A percentile compares a stretch with the other conserved stretches of the same genome.
Evolutionary conservation across 2,113 vertebrate species (phyloP).

Genomic region (Semicossyphus pulcher): DNA sequence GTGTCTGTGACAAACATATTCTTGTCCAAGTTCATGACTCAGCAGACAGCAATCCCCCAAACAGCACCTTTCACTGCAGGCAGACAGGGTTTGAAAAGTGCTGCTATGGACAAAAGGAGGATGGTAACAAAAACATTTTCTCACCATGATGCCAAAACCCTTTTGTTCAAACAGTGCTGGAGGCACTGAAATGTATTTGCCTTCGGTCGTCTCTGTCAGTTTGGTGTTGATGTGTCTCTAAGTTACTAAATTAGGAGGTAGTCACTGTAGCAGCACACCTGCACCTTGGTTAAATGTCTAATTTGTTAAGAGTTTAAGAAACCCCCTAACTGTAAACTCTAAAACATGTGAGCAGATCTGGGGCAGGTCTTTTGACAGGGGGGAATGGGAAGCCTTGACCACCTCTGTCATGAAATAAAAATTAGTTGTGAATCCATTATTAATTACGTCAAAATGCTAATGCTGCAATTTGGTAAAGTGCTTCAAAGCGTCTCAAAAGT

Average conservation of each 20-base stretch:
- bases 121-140: slow-evolving; percentile 4
- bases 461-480: not conserved
- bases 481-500: not conserved
- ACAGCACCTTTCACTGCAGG: slow-evolving; percentile 47
- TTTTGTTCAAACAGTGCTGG: not conserved
- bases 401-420: slow-evolving; percentile 27
- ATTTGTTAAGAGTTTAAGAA: not conserved
- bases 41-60: slow-evolving; percentile 45
- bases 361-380: slow-evolving; percentile 5
- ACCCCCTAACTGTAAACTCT: not conserved
- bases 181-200: slow-evolving; percentile 18
- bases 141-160: not conserved
- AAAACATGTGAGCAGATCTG: slow-evolving; percentile 14
- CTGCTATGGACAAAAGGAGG: not conserved
- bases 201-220: not conserved
- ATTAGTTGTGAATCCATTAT: slow-evolving; percentile 1
- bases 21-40: slow-evolving; percentile 48
- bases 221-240: not conserved
- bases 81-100: slow-evolving; percentile 13
- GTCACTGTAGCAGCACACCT: not conserved
- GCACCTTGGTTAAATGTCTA: not conserved
- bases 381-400: not conserved
- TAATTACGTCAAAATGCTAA: slow-evolving; percentile 7
- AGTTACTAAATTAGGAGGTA: not conserved
- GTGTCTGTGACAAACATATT: slow-evolving; percentile 37